Percentiles rank a stretch among this genome's conserved stretches.
These are phyloP conservation scores for Chaetophractus vellerosus DNA, from an alignment of 2,797 vertebrate species.

Conservation along the genomic window DNA sequence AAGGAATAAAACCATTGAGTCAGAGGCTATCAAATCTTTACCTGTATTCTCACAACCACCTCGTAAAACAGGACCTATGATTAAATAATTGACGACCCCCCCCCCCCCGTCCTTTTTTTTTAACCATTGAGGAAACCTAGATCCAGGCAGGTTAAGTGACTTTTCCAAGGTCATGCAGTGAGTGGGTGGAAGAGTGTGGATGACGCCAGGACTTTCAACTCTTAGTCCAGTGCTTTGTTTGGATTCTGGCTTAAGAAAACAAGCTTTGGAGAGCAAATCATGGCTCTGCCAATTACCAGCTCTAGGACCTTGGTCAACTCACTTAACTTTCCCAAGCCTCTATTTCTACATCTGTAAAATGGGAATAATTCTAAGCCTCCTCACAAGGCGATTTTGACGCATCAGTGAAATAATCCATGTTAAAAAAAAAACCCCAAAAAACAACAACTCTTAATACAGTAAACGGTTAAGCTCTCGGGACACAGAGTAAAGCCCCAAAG, in stretches of 20 bases:
- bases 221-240: background rate
- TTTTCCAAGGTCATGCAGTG: background rate
- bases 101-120: too few relatives aligned
- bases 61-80: background rate
- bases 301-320: background rate
- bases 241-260: background rate
- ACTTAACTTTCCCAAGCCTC: background rate
- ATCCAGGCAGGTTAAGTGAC: background rate
- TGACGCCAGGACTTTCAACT: background rate
- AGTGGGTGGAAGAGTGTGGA: background rate
- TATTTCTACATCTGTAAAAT: conserved; percentile 19
- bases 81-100: background rate
- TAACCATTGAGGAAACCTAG: background rate
- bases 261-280: background rate
- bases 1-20: background rate
- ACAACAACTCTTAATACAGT: background rate
- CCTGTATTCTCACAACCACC: background rate
- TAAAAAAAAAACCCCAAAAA: background rate
- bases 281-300: background rate
- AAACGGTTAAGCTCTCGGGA: background rate
- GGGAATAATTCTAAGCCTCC: background rate
- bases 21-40: background rate
- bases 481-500: background rate
- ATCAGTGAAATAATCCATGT: background rate
- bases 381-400: background rate